Base-by-base conservation (phyloP, 1,140 invertebrate species). In the Apolygus lucorum region DNA sequence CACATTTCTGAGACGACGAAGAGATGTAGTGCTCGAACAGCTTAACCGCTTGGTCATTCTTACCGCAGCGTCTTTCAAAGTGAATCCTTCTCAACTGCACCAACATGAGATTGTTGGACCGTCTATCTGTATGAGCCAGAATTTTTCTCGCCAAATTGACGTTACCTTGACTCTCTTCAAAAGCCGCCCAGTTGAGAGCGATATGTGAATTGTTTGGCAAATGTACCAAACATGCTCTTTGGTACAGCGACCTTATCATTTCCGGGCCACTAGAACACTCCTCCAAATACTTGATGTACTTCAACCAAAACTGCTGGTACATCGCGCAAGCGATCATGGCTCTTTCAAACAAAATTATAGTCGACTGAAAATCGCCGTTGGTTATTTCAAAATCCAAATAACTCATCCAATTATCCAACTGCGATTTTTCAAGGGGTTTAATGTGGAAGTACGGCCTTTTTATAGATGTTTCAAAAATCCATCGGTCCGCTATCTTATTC, bases 381-480 rank as follows among this genome's bases (percentile, higher is more conserved):
- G 89, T 86, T 63, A 95, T 93, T 82, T 96, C 94, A 83, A 89
- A 96, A 76, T 96, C 93, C 8, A 99, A 79, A 79, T 98, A 99
- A 67, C 95, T 89, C 76, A 92, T 91, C 96, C 96, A 99, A 77
- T 98, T 98, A 79, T 96, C 96, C 62, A 99, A 80, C 76, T 99
- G 96, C 72, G 92, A 93, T 29, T 92, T 84, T 81, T 98, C 96
- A 68, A 99, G 78, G 0, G 95, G 93, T 78, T 98, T 98, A 0
- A 98, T 94, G 79, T 99, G 96, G 81, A 99, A 99, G 79, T 99
- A 99, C 0, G 96, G 96, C 28, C 96, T 83, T 79, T 97, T 96
- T 63, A 99, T 59, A 21, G 54, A 59, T 21, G 54, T 14, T 59
- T 59, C 54, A 21, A 59, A 73, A 86, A 84, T 14, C 84, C 74